Conservation (phyloP, 1,140 invertebrate genomes). For the Meloidogyne floridensis region DNA sequence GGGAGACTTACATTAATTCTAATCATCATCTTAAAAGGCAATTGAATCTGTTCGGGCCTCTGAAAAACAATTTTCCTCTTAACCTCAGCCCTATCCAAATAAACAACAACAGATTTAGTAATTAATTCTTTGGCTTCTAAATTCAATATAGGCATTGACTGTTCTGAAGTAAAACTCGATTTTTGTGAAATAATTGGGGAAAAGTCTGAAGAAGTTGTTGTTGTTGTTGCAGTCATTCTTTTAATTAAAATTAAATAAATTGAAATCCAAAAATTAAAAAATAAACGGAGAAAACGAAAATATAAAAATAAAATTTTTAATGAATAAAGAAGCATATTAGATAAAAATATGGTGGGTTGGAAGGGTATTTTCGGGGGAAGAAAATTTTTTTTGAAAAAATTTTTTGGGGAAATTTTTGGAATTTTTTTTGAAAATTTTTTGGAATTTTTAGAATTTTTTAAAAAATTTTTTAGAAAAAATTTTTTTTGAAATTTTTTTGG, state of each 20-base stretch:
- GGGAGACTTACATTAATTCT: constrained; percentile 46
- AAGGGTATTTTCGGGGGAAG: too few relatives aligned
- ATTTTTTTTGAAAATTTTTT: not conserved
- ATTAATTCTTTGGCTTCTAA: constrained; percentile 52
- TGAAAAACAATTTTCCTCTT: constrained; percentile 55
- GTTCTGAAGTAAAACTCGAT: constrained; percentile 51
- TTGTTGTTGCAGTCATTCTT: constrained; percentile 36
- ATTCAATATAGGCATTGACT: constrained; percentile 29
- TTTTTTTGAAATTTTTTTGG: too few relatives aligned
- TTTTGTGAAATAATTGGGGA: constrained; percentile 38
- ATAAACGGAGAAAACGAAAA: constrained; percentile 5
- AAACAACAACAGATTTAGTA: constrained; percentile 61
- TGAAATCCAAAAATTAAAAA: constrained; percentile 6
- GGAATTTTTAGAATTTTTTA: not conserved
- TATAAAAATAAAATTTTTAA: not conserved
- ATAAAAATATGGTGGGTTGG: too few relatives aligned
- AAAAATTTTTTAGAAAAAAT: too few relatives aligned
- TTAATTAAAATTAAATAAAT: not conserved
- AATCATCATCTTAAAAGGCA: constrained; percentile 49
- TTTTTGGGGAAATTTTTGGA: not conserved
- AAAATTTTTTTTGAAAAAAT: too few relatives aligned
- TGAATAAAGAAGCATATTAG: not conserved
- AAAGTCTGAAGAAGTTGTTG: constrained; percentile 52
- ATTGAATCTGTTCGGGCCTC: not conserved
- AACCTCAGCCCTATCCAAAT: constrained; percentile 61